phyloP scores from a whole-genome alignment of 2,888 invertebrate species.

The Carpatolechia fugitivella region DNA sequence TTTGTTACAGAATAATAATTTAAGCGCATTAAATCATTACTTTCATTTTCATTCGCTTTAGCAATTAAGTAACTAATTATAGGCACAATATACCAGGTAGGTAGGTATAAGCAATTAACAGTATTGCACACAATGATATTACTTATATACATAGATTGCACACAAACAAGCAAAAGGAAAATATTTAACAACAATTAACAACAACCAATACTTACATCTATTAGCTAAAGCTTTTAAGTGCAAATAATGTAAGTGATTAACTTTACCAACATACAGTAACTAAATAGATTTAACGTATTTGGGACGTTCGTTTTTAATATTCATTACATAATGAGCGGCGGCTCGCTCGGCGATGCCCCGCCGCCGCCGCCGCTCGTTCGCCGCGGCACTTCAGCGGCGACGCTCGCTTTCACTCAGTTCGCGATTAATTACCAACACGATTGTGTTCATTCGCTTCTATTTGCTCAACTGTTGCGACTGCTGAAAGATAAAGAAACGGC shows the following conservation, averaged over 20 bases:
- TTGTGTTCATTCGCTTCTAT: conserved; percentile 69
- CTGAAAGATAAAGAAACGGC: conserved; percentile 73
- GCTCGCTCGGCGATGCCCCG: conserved; percentile 36
- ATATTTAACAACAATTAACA: background rate
- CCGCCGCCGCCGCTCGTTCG: conserved; percentile 43
- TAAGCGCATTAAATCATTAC: background rate
- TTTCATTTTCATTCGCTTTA: conserved; percentile 13
- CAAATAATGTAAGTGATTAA: conserved; percentile 37
- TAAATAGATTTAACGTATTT: conserved; percentile 53
- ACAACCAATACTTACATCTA: background rate
- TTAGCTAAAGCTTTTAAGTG: conserved; percentile 19
- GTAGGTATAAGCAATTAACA: background rate
- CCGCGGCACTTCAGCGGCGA: conserved; percentile 31
- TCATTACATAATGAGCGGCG: conserved; percentile 69
- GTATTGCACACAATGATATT: no score
- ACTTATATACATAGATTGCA: no score
- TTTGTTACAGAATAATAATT: background rate
- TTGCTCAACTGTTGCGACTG: conserved; percentile 74
- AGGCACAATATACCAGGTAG: no score
- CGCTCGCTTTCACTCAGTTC: conserved; percentile 69
- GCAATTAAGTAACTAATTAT: conserved; percentile 15
- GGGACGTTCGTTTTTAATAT: conserved; percentile 69
- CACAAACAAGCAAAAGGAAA: background rate
- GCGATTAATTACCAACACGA: conserved; percentile 70
- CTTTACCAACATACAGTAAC: conserved; percentile 20